phyloP scores from a whole-genome alignment of 2,888 invertebrate species.

The Eupsilia transversa region DNA sequence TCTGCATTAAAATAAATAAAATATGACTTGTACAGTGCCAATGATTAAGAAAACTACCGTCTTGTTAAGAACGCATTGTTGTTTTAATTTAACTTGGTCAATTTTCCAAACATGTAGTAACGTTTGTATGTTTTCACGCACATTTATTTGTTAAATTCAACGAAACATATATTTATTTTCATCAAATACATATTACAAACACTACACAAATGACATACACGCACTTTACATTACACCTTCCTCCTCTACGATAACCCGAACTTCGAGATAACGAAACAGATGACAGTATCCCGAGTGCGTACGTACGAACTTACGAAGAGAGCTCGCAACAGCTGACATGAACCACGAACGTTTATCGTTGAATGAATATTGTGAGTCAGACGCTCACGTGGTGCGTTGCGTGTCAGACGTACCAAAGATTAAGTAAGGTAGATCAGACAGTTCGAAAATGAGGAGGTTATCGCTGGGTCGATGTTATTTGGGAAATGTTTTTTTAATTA shows the following conservation, averaged over 20 bases:
- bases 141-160: neutral
- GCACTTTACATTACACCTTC: neutral
- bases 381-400: constrained; percentile 73
- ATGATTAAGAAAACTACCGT: neutral
- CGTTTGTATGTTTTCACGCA: neutral
- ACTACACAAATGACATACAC: constrained; percentile 5
- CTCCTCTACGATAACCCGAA: constrained; percentile 37
- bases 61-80: too few species aligned
- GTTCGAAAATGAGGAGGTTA: constrained; percentile 32
- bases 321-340: constrained; percentile 73
- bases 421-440: constrained; percentile 48
- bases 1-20: neutral
- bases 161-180: neutral
- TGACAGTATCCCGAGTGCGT: constrained; percentile 15
- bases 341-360: constrained; percentile 67
- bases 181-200: constrained; percentile 3
- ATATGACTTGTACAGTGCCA: neutral
- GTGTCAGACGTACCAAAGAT: constrained; percentile 69
- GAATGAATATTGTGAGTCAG: constrained; percentile 76
- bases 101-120: too few species aligned
- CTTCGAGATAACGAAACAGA: constrained; percentile 35
- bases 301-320: constrained; percentile 52
- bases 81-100: neutral
- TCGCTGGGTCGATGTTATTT: constrained; percentile 21
- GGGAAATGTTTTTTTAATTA: neutral